Evolutionary conservation across 2,113 vertebrate species (phyloP).

Genomic region (Hirundichthys speculiger): DNA sequence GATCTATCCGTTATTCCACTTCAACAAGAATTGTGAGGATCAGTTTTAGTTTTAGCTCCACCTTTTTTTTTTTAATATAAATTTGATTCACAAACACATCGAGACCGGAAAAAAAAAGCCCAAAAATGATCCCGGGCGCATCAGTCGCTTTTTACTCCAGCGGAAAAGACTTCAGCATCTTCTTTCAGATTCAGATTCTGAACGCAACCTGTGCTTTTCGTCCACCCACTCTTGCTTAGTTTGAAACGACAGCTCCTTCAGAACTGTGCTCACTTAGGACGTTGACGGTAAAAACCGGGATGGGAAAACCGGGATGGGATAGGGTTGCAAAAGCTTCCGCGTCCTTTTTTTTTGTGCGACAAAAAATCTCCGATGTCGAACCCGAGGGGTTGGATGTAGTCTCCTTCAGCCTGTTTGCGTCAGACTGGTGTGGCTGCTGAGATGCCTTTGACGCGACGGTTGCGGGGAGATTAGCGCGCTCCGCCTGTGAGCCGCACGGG

Average conservation of each 20-base stretch:
- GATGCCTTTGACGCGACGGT: slow-evolving; percentile 52
- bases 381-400: slow-evolving; percentile 30
- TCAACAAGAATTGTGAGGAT: background rate
- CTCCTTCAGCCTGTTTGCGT: slow-evolving; percentile 27
- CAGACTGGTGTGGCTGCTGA: slow-evolving; percentile 41
- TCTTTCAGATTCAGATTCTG: slow-evolving; percentile 25
- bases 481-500: slow-evolving; percentile 49
- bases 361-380: slow-evolving; percentile 30
- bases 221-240: slow-evolving; percentile 39
- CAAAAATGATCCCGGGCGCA: slow-evolving; percentile 8
- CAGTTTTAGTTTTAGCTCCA: slow-evolving; percentile 1
- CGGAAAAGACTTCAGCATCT: slow-evolving; percentile 15
- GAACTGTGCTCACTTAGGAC: slow-evolving; percentile 11
- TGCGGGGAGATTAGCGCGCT: slow-evolving; percentile 57
- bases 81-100: slow-evolving; percentile 15
- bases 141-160: slow-evolving; percentile 52
- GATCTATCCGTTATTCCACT: slow-evolving; percentile 49
- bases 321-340: slow-evolving; percentile 5
- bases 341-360: slow-evolving; percentile 24
- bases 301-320: slow-evolving; percentile 18
- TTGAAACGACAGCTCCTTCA: slow-evolving; percentile 15
- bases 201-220: slow-evolving; percentile 20
- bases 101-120: background rate
- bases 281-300: slow-evolving; percentile 27
- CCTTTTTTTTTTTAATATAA: slow-evolving; percentile 4